These are phyloP conservation scores for Thyatira batis DNA, from an alignment of 2,888 invertebrate genomes.

Conservation along the genomic window DNA sequence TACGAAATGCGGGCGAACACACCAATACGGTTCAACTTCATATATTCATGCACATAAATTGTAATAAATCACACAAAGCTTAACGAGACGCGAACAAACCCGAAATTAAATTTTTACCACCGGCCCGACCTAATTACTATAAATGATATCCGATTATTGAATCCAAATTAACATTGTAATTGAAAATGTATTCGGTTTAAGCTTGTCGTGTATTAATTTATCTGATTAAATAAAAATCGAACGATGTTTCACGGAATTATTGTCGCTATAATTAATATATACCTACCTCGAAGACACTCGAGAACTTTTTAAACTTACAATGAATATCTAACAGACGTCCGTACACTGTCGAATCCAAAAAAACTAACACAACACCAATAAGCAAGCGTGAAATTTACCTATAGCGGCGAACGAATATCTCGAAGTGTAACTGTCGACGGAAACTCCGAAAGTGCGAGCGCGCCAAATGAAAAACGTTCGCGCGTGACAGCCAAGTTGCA, in stretches of 20 bases:
- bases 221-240: neutral
- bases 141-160: neutral
- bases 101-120: neutral
- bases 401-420: slow-evolving; percentile 1
- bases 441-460: slow-evolving; percentile 21
- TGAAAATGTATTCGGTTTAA: neutral
- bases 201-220: neutral
- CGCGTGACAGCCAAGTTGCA: slow-evolving; percentile 8
- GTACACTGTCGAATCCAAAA: neutral
- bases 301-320: neutral
- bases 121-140: neutral
- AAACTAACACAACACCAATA: neutral
- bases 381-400: neutral
- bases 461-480: slow-evolving; percentile 28
- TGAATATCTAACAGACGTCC: neutral
- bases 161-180: neutral
- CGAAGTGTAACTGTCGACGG: neutral
- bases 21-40: neutral
- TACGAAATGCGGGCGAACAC: neutral
- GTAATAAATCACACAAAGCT: neutral
- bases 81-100: neutral
- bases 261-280: neutral
- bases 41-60: neutral
- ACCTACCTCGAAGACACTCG: neutral
- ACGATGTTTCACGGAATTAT: neutral